These are phyloP conservation scores for Eulithis prunata DNA, from an alignment of 2,888 invertebrate genomes.

Conservation along the genomic window DNA sequence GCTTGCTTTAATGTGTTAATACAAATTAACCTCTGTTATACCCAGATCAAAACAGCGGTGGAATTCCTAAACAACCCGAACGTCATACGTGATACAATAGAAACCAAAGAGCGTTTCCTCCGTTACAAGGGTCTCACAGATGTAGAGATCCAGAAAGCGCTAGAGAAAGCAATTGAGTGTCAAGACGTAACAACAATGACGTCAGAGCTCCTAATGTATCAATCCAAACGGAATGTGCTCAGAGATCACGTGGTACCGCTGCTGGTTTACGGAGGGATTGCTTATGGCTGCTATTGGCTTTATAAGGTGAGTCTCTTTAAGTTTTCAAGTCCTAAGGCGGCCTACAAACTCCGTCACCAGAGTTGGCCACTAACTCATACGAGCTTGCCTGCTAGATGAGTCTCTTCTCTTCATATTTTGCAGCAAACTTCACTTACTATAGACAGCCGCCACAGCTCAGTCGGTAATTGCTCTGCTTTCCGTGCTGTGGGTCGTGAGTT, in stretches of 20 bases:
- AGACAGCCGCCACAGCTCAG: no score
- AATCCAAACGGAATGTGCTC: constrained; percentile 74
- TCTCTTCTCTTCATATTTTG: constrained; percentile 1
- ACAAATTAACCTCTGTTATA: not conserved
- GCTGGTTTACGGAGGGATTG: constrained; percentile 90
- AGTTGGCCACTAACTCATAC: no score
- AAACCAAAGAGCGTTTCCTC: constrained; percentile 91
- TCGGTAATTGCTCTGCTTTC: no score
- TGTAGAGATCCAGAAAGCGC: constrained; percentile 89
- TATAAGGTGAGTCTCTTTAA: constrained; percentile 87
- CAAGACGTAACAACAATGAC: constrained; percentile 69
- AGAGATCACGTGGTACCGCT: constrained; percentile 89
- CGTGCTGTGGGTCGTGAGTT: no score
- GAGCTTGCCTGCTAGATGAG: no score
- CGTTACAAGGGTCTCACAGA: constrained; percentile 91
- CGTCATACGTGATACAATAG: constrained; percentile 89
- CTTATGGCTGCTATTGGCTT: constrained; percentile 91
- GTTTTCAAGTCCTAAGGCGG: no score
- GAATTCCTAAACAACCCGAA: constrained; percentile 95
- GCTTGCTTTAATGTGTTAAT: no score
- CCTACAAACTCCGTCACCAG: no score
- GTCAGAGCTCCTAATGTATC: constrained; percentile 74
- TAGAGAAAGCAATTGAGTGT: constrained; percentile 85
- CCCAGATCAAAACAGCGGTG: constrained; percentile 92
- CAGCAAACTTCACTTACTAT: no score